These are phyloP conservation scores for Acanthopagrus latus DNA, from an alignment of 2,797 vertebrate species.

Conservation along the genomic window DNA sequence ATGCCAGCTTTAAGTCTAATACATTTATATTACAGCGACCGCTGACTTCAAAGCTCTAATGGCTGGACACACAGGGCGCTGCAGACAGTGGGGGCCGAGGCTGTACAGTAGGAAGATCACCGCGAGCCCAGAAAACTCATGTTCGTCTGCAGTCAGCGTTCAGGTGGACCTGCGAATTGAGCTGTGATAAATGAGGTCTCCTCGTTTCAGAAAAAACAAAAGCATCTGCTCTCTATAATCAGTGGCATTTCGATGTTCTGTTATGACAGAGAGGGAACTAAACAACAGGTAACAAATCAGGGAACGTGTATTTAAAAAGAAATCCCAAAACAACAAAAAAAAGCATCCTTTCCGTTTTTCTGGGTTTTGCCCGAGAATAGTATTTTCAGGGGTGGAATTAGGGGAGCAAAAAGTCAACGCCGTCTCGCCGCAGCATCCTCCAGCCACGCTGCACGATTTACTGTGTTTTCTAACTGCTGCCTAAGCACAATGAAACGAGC, in stretches of 20 bases:
- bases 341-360: neutral
- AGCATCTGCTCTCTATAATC: constrained; percentile 2
- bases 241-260: constrained; percentile 10
- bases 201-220: neutral
- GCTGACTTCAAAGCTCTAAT: constrained; percentile 84
- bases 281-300: constrained; percentile 36
- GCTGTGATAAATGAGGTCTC: constrained; percentile 24
- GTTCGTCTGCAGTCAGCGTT: constrained; percentile 19
- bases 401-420: constrained; percentile 54
- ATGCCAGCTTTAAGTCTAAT: constrained; percentile 86
- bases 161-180: constrained; percentile 50
- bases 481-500: constrained; percentile 55
- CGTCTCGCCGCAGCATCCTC: constrained; percentile 60
- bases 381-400: constrained; percentile 37
- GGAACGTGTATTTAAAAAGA: neutral
- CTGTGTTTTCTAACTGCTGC: constrained; percentile 58
- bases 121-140: constrained; percentile 34
- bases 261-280: neutral
- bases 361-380: constrained; percentile 31
- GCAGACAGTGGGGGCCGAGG: constrained; percentile 74
- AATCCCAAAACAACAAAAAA: neutral
- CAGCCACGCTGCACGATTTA: constrained; percentile 48
- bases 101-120: constrained; percentile 64
- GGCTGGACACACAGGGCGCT: constrained; percentile 82
- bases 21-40: constrained; percentile 87